Base-by-base conservation (phyloP, 2,888 invertebrate species). In the Lasioglossum marginatum region DNA sequence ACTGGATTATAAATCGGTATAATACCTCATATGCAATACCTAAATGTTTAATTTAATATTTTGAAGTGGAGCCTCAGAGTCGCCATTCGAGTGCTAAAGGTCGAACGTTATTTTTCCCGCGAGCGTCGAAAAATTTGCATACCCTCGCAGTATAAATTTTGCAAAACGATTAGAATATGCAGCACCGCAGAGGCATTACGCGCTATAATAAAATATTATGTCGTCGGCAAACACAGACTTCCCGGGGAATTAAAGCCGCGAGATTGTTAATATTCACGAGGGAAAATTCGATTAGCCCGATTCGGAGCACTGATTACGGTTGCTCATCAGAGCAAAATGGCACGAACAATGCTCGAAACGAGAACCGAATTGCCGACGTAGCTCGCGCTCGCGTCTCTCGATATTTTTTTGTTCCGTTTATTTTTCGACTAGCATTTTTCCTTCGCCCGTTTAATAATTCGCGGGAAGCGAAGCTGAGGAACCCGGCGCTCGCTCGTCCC, bases 241-340 rank as follows among this genome's bases (percentile, higher is more conserved):
- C 8, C 19, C 63, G 8, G 34, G 34, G 14, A 12, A 66, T 66
- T 34, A 66, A 31, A 66, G 63, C 63, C 63, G 19, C 19, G 16
- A 34, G 19, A 66, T 66, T 34, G 63, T 34, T 66, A 66, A 66
- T 34, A 66, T 66, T 66, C 63, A 6, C 63, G 63, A 66, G 34
- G 16, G 31, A 19, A 34, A 34, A 66, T 34, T 66, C 66, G 66
- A 66, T 34, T 66, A 66, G 66, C 31, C 31, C 31, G 63, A 63
- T 63, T 66, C 63, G 63, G 34, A 66, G 19, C 66, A 19, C 66
- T 66, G 68, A 37, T 70, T 70, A 70, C 37, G 23, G 68, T 70
- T 70, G 68, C 40, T 70, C 37, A 5, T 37, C n/a, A 27, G 45
- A 45, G 43, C 45, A 45, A 72, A 40, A 72, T n/a, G n/a, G 14